Conservation (phyloP, 2,888 invertebrate species). For the Caenorhabditis afra region DNA sequence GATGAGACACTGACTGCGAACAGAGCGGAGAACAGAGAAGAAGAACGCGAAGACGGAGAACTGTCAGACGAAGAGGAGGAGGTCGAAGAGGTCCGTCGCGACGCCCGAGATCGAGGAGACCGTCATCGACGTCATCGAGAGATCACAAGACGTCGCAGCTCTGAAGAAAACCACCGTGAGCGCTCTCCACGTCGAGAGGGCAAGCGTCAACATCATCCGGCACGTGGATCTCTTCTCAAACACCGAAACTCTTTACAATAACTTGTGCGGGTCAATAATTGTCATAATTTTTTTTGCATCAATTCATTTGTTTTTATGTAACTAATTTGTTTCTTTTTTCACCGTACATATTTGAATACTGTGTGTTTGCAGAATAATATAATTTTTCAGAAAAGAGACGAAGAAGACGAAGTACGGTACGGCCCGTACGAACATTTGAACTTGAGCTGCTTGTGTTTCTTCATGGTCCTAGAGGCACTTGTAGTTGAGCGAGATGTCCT, state of each 20-base stretch:
- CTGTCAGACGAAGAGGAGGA: constrained; percentile 8
- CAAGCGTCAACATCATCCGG: background rate
- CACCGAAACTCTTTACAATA: constrained; percentile 2
- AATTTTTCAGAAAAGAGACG: background rate
- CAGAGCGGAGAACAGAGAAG: constrained; percentile 2
- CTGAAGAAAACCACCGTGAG: constrained; percentile 24
- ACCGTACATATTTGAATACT: constrained; percentile 39
- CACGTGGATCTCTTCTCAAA: constrained; percentile 16
- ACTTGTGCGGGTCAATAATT: background rate
- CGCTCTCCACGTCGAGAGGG: background rate
- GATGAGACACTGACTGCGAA: background rate
- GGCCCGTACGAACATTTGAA: constrained; percentile 28
- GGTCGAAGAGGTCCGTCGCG: background rate
- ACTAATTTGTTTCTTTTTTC: constrained; percentile 24
- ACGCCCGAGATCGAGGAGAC: background rate
- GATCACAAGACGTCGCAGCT: constrained; percentile 27
- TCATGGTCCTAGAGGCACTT: constrained; percentile 39
- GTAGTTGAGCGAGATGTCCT: constrained; percentile 53
- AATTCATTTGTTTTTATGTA: constrained; percentile 18
- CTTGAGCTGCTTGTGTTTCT: background rate
- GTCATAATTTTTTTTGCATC: background rate
- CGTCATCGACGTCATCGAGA: constrained; percentile 10
- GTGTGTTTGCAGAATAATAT: background rate
- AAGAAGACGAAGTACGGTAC: constrained; percentile 17
- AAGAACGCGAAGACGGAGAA: constrained; percentile 5